Percentiles rank a stretch among this genome's conserved stretches.
Conservation (phyloP, 2,797 vertebrate genomes). For the Acropternis orthonyx region DNA sequence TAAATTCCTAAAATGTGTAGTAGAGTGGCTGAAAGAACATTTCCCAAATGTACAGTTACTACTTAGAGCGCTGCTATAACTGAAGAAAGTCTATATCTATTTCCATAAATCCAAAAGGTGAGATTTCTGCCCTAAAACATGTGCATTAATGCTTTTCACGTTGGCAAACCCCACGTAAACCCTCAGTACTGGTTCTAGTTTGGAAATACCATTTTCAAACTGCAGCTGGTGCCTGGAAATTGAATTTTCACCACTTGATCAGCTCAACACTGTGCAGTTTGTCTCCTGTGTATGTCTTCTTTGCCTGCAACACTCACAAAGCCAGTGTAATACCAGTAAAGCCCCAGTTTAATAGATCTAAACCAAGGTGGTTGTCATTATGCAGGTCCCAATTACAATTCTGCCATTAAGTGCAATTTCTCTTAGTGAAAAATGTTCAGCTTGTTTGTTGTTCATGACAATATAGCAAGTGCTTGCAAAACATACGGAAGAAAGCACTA, state of each 20-base stretch:
- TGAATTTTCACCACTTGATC: background rate
- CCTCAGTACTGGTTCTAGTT: background rate
- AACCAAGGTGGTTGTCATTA: background rate
- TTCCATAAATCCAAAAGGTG: background rate
- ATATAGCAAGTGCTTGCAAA: background rate
- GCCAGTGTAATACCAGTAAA: background rate
- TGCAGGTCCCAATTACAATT: background rate
- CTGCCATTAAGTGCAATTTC: background rate
- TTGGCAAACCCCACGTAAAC: rapidly evolving
- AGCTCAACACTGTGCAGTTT: background rate
- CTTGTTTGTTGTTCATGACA: background rate
- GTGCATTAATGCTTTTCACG: background rate
- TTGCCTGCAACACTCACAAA: background rate
- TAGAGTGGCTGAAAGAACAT: background rate
- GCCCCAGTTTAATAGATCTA: background rate
- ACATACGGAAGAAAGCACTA: background rate
- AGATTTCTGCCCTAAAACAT: background rate
- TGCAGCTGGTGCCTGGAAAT: background rate
- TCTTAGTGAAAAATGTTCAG: background rate
- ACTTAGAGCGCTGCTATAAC: background rate
- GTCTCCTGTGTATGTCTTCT: background rate
- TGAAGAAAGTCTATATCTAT: background rate
- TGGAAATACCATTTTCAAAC: background rate
- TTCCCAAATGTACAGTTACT: background rate
- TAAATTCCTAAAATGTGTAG: rapidly evolving